Evolutionary conservation across 2,797 vertebrate genomes (phyloP).

Genomic region (Pseudochromis fuscus): DNA sequence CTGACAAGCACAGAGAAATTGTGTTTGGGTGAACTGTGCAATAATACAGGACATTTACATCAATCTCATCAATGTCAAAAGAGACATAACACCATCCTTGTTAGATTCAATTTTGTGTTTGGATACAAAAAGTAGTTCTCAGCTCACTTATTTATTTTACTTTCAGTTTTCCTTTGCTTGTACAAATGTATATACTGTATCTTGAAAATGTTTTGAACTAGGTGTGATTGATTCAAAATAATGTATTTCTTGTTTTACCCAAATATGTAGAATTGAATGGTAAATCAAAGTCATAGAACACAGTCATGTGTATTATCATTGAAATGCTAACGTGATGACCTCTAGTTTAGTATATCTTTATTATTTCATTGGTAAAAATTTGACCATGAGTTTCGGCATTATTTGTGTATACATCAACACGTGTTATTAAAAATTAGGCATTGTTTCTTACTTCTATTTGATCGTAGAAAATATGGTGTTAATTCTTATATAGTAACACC

Average conservation of each 20-base stretch:
- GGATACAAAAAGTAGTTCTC: constrained; percentile 32
- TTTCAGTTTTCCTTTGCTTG: constrained; percentile 49
- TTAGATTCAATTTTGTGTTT: constrained; percentile 36
- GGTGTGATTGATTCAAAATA: constrained; percentile 60
- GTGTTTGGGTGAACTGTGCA: constrained; percentile 49
- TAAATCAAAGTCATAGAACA: constrained; percentile 40
- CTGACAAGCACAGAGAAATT: constrained; percentile 11
- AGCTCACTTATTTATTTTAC: constrained; percentile 73
- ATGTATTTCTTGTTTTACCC: constrained; percentile 52
- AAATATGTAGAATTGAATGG: constrained; percentile 51
- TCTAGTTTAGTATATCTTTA: constrained; percentile 31
- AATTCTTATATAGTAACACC: constrained; percentile 38
- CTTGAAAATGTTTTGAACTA: constrained; percentile 76
- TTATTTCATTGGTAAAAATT: constrained; percentile 42
- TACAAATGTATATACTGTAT: constrained; percentile 77
- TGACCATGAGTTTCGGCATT: constrained; percentile 51
- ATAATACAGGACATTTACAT: constrained; percentile 30
- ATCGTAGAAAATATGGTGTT: constrained; percentile 38
- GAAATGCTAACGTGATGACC: constrained; percentile 41
- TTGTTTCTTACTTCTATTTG: constrained; percentile 45
- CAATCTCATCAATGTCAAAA: constrained; percentile 18
- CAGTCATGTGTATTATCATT: constrained; percentile 40
- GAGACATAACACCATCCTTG: constrained; percentile 4
- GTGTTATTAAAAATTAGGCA: constrained; percentile 37
- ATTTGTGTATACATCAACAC: constrained; percentile 38